Percentiles rank a stretch among this genome's conserved stretches.
Evolutionary conservation across 2,888 invertebrate species (phyloP).

Genomic region (Zelleria hepariella): DNA sequence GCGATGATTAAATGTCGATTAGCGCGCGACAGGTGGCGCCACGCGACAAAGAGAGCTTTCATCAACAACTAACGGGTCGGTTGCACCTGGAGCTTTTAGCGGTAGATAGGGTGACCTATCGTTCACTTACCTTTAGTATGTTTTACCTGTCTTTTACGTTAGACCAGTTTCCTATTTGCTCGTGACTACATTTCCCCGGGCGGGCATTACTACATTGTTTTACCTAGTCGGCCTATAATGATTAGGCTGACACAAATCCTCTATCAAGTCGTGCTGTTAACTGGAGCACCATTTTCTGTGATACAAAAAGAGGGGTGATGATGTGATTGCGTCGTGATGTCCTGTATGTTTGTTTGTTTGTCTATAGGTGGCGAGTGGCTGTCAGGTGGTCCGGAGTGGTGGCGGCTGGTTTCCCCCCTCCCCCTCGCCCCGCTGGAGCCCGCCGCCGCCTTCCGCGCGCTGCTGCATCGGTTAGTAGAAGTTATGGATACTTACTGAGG

Average conservation of each 20-base stretch:
- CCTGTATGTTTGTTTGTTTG: too few relatives aligned
- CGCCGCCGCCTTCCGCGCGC: slow-evolving; percentile 53
- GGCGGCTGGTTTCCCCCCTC: slow-evolving; percentile 46
- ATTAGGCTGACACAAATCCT: too few relatives aligned
- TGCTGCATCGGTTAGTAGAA: slow-evolving; percentile 45
- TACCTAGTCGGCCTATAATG: too few relatives aligned
- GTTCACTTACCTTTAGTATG: too few relatives aligned
- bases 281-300: too few relatives aligned
- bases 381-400: slow-evolving; percentile 30
- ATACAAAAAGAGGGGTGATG: too few relatives aligned
- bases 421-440: slow-evolving; percentile 56
- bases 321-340: too few relatives aligned
- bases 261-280: too few relatives aligned
- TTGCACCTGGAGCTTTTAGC: not conserved
- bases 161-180: too few relatives aligned
- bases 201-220: too few relatives aligned
- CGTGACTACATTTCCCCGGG: too few relatives aligned
- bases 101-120: not conserved
- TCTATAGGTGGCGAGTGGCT: slow-evolving; percentile 45
- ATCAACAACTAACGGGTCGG: not conserved
- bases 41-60: not conserved
- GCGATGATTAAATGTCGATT: slow-evolving; percentile 5
- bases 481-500: not conserved
- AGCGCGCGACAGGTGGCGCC: slow-evolving; percentile 5
- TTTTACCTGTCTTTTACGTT: too few relatives aligned